A percentile compares a stretch with the other conserved stretches of the same genome.
Conservation (phyloP, 2,113 vertebrate genomes). For the Empidonax alnorum region DNA sequence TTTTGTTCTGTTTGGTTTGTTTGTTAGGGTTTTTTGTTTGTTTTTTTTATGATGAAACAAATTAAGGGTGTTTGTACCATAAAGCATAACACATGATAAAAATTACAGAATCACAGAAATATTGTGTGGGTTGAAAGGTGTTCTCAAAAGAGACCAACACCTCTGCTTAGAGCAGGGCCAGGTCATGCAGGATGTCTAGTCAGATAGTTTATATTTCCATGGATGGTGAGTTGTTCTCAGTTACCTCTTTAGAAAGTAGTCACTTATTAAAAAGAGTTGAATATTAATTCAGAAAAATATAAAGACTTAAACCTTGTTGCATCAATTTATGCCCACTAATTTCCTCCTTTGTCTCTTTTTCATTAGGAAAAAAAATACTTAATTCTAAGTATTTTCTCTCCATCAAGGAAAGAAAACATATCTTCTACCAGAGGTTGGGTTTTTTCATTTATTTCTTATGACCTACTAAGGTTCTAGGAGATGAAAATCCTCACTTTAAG, state of each 20-base stretch:
- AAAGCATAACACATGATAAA: not conserved
- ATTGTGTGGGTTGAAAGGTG: accelerated
- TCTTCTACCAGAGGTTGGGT: not conserved
- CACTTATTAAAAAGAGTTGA: not conserved
- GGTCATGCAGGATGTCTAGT: not conserved
- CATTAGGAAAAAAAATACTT: not conserved
- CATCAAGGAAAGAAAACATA: not conserved
- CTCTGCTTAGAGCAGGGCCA: not conserved
- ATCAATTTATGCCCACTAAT: accelerated
- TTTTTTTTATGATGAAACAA: not conserved
- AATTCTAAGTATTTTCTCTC: not conserved
- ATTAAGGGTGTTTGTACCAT: not conserved
- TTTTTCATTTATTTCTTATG: not conserved
- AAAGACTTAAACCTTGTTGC: not conserved
- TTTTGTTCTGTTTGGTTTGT: not conserved
- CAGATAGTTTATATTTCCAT: not conserved
- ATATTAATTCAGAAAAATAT: not conserved
- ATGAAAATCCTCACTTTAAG: not conserved
- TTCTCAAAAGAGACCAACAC: accelerated
- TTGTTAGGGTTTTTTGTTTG: not conserved
- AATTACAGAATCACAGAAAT: not conserved
- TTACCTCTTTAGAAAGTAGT: not conserved
- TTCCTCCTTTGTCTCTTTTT: not conserved
- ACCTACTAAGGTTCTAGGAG: not conserved
- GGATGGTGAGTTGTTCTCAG: not conserved